These are phyloP conservation scores for Melipona bicolor DNA, from an alignment of 2,888 invertebrate species.

Conservation along the genomic window DNA sequence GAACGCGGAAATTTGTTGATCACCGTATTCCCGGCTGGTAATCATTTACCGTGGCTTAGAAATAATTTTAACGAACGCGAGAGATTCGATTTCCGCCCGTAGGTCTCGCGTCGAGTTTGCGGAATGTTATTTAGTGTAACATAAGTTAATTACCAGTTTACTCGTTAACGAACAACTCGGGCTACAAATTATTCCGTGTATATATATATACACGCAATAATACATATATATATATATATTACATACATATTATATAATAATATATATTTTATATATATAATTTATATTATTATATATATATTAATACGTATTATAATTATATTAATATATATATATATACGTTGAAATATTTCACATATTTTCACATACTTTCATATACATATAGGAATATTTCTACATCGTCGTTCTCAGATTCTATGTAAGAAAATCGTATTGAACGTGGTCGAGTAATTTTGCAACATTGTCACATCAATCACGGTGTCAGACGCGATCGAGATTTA, in stretches of 20 bases:
- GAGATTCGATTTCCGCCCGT: neutral
- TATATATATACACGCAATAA: neutral
- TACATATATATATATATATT: no score
- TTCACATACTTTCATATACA: neutral
- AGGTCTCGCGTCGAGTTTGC: neutral
- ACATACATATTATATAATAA: no score
- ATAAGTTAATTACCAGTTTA: slow-evolving; percentile 16
- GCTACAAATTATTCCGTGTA: neutral
- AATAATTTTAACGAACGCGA: slow-evolving; percentile 20
- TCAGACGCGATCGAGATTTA: slow-evolving; percentile 1
- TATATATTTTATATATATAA: neutral
- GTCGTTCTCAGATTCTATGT: neutral
- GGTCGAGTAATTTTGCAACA: neutral
- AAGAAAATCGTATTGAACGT: neutral
- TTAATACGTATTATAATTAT: no score
- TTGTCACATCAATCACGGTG: neutral
- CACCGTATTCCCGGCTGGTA: neutral
- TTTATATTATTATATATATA: no score
- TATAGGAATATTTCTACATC: neutral
- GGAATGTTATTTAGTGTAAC: slow-evolving; percentile 7
- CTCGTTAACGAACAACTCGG: neutral
- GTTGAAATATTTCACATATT: neutral
- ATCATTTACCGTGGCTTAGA: neutral
- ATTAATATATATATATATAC: neutral
- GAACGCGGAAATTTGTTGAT: slow-evolving; percentile 1